Evolutionary conservation across 2,113 vertebrate species (phyloP).

Genomic region (Albula glossodonta): DNA sequence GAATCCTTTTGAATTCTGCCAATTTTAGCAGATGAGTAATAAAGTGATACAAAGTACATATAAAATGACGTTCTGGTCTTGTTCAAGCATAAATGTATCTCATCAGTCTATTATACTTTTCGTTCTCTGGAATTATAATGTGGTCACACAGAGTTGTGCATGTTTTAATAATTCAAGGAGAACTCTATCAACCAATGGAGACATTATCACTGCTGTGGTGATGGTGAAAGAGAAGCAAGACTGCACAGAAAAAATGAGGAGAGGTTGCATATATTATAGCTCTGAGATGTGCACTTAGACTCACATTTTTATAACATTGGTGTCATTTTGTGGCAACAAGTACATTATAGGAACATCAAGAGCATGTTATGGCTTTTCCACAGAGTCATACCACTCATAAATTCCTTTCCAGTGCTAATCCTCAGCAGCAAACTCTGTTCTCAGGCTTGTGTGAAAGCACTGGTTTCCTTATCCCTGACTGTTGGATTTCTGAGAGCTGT

Average conservation of each 20-base stretch:
- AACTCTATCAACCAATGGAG: too few species aligned
- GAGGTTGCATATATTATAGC: not conserved
- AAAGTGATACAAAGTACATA: too few species aligned
- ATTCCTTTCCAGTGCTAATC: not conserved
- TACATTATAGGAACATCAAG: not conserved
- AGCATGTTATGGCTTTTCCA: not conserved
- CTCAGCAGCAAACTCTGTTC: not conserved
- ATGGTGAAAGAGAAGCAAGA: not conserved
- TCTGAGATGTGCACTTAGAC: not conserved
- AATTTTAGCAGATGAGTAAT: too few species aligned
- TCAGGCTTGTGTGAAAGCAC: not conserved
- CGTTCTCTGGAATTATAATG: not conserved
- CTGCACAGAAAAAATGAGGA: not conserved
- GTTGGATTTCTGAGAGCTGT: not conserved
- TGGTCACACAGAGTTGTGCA: not conserved
- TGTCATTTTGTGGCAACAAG: not conserved
- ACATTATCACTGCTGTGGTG: not conserved
- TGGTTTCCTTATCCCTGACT: not conserved
- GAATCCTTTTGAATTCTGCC: too few species aligned
- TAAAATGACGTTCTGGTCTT: too few species aligned
- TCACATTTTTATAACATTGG: not conserved
- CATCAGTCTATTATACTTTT: not conserved
- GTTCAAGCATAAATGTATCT: too few species aligned
- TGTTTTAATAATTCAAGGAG: too few species aligned
- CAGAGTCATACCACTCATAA: not conserved